These are phyloP conservation scores for Diabrotica balteata DNA, from an alignment of 2,888 invertebrate genomes.

Conservation along the genomic window DNA sequence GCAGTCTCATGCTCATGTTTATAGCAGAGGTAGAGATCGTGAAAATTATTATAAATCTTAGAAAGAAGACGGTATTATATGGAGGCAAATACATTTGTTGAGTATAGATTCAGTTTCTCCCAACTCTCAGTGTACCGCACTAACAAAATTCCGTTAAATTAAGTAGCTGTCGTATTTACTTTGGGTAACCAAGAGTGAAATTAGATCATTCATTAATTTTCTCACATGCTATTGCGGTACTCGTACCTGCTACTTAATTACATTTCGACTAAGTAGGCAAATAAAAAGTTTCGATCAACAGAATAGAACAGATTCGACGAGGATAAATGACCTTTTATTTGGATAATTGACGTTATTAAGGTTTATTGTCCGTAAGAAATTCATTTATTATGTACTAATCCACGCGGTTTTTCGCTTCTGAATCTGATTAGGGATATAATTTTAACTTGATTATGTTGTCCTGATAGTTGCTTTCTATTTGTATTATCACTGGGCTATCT, in stretches of 20 bases:
- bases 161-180: conserved; percentile 4
- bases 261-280: not conserved
- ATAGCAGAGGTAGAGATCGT: too few relatives aligned
- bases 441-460: not conserved
- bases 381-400: conserved; percentile 2
- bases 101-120: too few relatives aligned
- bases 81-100: too few relatives aligned
- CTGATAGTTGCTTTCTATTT: too few relatives aligned
- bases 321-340: too few relatives aligned
- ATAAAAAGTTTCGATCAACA: not conserved
- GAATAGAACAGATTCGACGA: too few relatives aligned
- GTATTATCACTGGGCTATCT: too few relatives aligned
- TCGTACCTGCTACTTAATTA: not conserved
- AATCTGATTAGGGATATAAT: not conserved
- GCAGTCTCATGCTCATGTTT: too few relatives aligned
- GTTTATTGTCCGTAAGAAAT: not conserved
- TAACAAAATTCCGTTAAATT: not conserved
- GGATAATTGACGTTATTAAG: too few relatives aligned
- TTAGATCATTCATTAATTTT: conserved; percentile 6
- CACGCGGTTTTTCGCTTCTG: not conserved
- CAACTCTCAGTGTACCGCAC: not conserved
- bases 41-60: too few relatives aligned
- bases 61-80: too few relatives aligned
- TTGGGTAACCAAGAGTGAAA: conserved; percentile 10
- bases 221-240: not conserved